phyloP scores from a whole-genome alignment of 2,888 invertebrate genomes.

The Phlogophora meticulosa region DNA sequence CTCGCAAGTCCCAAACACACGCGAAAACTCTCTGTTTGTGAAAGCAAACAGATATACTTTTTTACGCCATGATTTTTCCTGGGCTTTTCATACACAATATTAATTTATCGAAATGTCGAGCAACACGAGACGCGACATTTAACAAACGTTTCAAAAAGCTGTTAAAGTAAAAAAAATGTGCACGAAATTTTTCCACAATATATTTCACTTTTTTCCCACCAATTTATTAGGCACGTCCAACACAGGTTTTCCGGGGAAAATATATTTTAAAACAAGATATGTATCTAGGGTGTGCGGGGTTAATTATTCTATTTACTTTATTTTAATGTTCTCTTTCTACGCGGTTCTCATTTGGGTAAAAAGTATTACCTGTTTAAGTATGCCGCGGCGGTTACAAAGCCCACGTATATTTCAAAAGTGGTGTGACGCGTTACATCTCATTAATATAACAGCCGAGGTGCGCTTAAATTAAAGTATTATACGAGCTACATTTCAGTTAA shows the following conservation, averaged over 20 bases:
- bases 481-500: constrained; percentile 40
- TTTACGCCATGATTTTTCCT: constrained; percentile 18
- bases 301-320: constrained; percentile 67
- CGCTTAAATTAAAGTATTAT: constrained; percentile 57
- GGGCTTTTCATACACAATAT: constrained; percentile 22
- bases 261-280: constrained; percentile 58
- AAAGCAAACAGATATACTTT: constrained; percentile 21
- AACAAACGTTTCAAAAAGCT: constrained; percentile 52
- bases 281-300: constrained; percentile 55
- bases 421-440: constrained; percentile 60
- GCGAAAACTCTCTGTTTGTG: constrained; percentile 98
- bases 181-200: constrained; percentile 51
- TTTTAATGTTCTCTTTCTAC: constrained; percentile 60
- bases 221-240: constrained; percentile 62
- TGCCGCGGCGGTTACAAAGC: constrained; percentile 55
- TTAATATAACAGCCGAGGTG: constrained; percentile 55
- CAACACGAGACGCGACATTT: constrained; percentile 44
- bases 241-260: constrained; percentile 51
- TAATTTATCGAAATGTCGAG: constrained; percentile 46
- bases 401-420: constrained; percentile 61
- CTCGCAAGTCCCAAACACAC: constrained; percentile 95
- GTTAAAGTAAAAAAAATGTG: constrained; percentile 52
- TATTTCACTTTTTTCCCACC: constrained; percentile 56
- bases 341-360: constrained; percentile 58
- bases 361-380: constrained; percentile 64